Evolutionary conservation across 92 coral and sea anemone species (phyloP).

Genomic region (Umimayanthus chanpuru): DNA sequence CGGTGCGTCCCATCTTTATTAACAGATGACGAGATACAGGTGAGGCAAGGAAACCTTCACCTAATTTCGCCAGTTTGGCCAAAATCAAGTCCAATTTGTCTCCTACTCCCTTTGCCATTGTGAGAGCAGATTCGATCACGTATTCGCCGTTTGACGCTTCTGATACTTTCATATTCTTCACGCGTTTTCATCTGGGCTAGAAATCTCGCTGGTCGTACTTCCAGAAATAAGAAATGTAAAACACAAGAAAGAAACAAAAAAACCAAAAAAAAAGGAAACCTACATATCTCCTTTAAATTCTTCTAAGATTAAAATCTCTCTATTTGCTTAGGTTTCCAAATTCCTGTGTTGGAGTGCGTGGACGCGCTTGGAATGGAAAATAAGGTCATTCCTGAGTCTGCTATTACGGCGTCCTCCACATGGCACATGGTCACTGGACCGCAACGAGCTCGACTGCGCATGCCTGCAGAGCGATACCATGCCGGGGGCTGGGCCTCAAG

Average conservation of each 20-base stretch:
- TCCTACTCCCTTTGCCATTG: too few species aligned
- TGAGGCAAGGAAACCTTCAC: not conserved
- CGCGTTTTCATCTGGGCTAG: too few species aligned
- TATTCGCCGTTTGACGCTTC: too few species aligned
- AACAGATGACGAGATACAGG: not conserved
- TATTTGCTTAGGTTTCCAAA: slow-evolving; percentile 21
- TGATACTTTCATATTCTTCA: too few species aligned
- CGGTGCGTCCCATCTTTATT: not conserved
- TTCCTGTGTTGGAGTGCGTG: slow-evolving; percentile 25
- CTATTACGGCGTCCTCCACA: slow-evolving; percentile 25
- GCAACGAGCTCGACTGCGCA: slow-evolving; percentile 42
- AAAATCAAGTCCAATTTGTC: too few species aligned
- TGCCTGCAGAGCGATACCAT: slow-evolving; percentile 3
- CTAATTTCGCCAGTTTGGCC: too few species aligned
- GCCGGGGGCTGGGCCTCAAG: slow-evolving; percentile 40
- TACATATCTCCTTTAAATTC: too few species aligned
- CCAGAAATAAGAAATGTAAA: too few species aligned
- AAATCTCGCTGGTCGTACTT: too few species aligned
- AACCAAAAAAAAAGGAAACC: not conserved
- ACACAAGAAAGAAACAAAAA: too few species aligned
- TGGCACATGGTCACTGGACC: slow-evolving; percentile 38
- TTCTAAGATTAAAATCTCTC: too few species aligned
- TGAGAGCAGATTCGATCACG: too few species aligned
- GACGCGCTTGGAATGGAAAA: slow-evolving; percentile 38
- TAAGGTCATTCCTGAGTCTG: slow-evolving; percentile 23